Evolutionary conservation across 2,888 invertebrate genomes (phyloP).

Genomic region (Lycocerus yunnanus): DNA sequence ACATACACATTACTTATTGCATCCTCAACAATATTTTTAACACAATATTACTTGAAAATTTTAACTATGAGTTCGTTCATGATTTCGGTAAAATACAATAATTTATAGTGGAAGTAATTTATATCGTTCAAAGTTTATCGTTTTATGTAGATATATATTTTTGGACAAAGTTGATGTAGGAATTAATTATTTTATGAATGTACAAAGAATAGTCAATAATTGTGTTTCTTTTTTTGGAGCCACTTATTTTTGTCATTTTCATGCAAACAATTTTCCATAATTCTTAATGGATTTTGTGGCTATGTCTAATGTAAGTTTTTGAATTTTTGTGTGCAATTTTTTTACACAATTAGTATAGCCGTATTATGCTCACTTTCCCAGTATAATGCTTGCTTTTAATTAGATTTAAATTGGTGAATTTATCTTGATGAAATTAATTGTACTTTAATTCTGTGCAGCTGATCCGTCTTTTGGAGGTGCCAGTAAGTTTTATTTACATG

Average conservation of each 20-base stretch:
- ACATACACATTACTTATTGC: no score
- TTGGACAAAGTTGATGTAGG: background rate
- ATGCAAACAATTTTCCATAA: slow-evolving; percentile 45
- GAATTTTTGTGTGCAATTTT: slow-evolving; percentile 44
- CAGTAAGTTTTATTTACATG: slow-evolving; percentile 58
- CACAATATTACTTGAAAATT: background rate
- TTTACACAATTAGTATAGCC: slow-evolving; percentile 44
- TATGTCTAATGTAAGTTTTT: slow-evolving; percentile 50
- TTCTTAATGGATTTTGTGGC: slow-evolving; percentile 45
- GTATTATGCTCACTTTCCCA: slow-evolving; percentile 23
- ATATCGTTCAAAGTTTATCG: background rate
- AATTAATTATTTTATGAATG: background rate
- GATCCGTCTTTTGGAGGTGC: slow-evolving; percentile 60
- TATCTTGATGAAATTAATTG: slow-evolving; percentile 3
- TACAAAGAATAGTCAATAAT: background rate
- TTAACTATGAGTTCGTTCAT: background rate
- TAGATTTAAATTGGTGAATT: background rate
- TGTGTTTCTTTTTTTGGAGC: slow-evolving; percentile 9
- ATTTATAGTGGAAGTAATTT: background rate
- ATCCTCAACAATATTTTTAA: no score
- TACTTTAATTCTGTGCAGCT: slow-evolving; percentile 47
- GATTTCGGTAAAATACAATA: background rate
- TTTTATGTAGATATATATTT: background rate
- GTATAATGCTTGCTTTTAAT: slow-evolving; percentile 15
- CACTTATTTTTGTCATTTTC: slow-evolving; percentile 43